Percentiles rank a stretch among this genome's conserved stretches.
Evolutionary conservation across 2,797 vertebrate species (phyloP).

Genomic region (Phylloscopus collybita): DNA sequence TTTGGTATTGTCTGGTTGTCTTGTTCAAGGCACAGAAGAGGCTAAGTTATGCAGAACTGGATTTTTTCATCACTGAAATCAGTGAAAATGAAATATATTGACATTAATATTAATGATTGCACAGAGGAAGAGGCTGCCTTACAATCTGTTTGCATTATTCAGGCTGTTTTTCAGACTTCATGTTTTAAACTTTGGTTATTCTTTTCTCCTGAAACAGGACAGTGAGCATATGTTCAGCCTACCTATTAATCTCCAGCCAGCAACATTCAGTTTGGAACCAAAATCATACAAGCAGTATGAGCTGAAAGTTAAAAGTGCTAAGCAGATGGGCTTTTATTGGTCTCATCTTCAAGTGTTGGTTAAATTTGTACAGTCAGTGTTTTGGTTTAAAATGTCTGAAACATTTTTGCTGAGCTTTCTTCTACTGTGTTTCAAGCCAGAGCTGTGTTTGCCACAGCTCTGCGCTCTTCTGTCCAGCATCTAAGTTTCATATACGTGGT

Average conservation of each 20-base stretch:
- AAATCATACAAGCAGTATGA: background rate
- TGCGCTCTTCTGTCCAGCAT: background rate
- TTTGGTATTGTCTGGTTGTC: background rate
- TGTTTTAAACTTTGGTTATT: background rate
- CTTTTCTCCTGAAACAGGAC: background rate
- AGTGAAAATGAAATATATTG: background rate
- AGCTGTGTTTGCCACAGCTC: background rate
- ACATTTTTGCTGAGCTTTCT: background rate
- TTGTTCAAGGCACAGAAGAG: background rate
- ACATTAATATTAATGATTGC: background rate
- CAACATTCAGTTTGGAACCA: background rate
- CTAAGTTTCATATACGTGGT: background rate
- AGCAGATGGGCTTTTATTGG: background rate
- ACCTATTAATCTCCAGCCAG: background rate
- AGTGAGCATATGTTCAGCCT: background rate
- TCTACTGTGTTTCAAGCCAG: background rate
- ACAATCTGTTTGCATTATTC: background rate
- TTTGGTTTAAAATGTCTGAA: background rate
- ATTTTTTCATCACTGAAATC: background rate
- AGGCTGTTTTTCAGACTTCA: background rate
- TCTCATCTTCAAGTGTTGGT: background rate
- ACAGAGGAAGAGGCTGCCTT: background rate
- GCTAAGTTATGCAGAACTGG: background rate
- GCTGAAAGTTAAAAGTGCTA: background rate
- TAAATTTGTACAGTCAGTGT: background rate